phyloP scores from a whole-genome alignment of 2,888 invertebrate genomes.

The Nematopogon swammerdamellus region DNA sequence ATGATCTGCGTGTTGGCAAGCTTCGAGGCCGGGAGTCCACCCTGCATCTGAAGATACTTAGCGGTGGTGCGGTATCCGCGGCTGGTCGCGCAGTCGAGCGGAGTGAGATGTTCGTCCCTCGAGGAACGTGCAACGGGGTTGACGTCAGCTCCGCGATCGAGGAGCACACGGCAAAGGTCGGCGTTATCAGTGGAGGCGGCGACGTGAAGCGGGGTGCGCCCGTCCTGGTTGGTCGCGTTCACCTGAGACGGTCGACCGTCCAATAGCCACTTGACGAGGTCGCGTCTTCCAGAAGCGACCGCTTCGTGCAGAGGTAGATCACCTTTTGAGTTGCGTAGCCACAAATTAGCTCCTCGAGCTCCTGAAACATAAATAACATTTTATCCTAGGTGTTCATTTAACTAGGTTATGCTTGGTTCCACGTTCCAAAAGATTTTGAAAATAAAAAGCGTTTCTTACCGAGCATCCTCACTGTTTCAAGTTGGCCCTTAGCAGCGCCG shows the following conservation, averaged over 20 bases:
- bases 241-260: conserved; percentile 79
- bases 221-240: conserved; percentile 88
- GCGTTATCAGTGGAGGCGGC: conserved; percentile 92
- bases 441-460: conserved; percentile 20
- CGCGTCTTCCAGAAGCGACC: conserved; percentile 85
- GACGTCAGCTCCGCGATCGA: conserved; percentile 82
- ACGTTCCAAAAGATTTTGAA: too few species aligned
- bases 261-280: conserved; percentile 85
- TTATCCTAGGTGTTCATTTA: not conserved
- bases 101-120: conserved; percentile 83
- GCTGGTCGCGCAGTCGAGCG: conserved; percentile 86
- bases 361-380: conserved; percentile 19
- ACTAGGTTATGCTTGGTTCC: too few species aligned
- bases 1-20: conserved; percentile 49
- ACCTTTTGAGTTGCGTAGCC: conserved; percentile 89
- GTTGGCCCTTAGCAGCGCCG: conserved; percentile 93
- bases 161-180: conserved; percentile 83
- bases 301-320: conserved; percentile 97
- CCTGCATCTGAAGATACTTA: conserved; percentile 88
- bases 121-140: conserved; percentile 81
- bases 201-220: conserved; percentile 89
- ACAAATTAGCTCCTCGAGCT: conserved; percentile 76
- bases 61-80: conserved; percentile 87
- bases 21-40: conserved; percentile 78
- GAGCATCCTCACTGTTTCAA: conserved; percentile 79